These are phyloP conservation scores for Aphis gossypii DNA, from an alignment of 1,140 invertebrate genomes.

Conservation along the genomic window DNA sequence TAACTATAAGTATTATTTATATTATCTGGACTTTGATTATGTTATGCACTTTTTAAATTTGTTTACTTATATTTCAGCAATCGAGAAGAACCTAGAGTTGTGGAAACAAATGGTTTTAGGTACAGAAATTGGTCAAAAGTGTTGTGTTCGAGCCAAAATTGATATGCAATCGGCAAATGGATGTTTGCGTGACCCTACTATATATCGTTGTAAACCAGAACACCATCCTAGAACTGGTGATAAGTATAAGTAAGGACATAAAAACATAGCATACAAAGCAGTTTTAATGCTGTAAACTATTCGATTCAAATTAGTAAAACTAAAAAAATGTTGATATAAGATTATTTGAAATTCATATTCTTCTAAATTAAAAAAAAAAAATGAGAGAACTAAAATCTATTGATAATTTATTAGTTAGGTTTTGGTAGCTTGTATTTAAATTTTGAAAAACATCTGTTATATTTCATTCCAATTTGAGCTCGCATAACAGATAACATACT, in stretches of 20 bases:
- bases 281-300: neutral
- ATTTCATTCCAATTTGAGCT: no score
- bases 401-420: no score
- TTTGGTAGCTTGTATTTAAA: no score
- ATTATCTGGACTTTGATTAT: neutral
- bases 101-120: constrained; percentile 97
- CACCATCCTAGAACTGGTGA: constrained; percentile 89
- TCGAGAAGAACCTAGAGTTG: constrained; percentile 85
- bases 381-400: no score
- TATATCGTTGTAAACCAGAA: constrained; percentile 98
- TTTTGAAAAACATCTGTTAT: no score
- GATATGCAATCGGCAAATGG: constrained; percentile 97
- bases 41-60: neutral
- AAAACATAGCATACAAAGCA: neutral
- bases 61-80: constrained; percentile 68
- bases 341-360: no score
- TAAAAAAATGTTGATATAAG: no score
- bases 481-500: no score
- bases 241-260: constrained; percentile 88
- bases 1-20: no score
- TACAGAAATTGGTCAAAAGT: constrained; percentile 78
- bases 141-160: constrained; percentile 96
- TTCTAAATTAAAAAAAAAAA: no score
- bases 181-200: constrained; percentile 98
- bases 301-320: no score